Evolutionary conservation across 2,797 vertebrate genomes (phyloP), one percentile per base, ranked within the genome.

Genomic region (Peromyscus nudipes): DNA sequence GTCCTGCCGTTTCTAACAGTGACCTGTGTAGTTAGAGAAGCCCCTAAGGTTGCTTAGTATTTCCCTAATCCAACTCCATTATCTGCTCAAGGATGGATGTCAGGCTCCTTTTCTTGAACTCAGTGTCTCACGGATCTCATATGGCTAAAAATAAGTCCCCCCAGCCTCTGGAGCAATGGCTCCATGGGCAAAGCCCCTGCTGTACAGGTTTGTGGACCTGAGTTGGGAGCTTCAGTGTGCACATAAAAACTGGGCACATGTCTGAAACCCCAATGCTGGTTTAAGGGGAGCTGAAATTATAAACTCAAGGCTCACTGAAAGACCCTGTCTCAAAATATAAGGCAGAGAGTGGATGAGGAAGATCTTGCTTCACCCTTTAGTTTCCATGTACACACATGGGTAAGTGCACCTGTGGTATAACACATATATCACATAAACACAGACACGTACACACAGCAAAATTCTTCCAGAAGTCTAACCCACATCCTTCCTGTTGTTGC

Each of bases 381-480:
- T 55, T 57, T 31, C 85, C 34, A 6, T 29, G n/a, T 13, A 40
- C 16, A 73, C 25, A 73, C 25, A 69, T 16, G 29, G 37, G 52
- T 37, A 73, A 73, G 85, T 31, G 85, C 14, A 7, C 85, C 85
- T 73, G 67, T 37, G 21, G 65, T 37, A 10, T 52, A 69, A 73
- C 52, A 31, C 69, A 60, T 4, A 40, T 0, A 29, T 52, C 2
- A 6, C 69, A 57, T 25, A 71, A 52, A 69, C 85, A 73, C 25
- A 88, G 25, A 29, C 49, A 40, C 21, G 12, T 16, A 37, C 34
- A 55, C 52, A 57, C 25, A 75, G 55, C 37, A 27, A 95, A 85
- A 76, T 89, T 71, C 86, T 96, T 87, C 96, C 94, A 95, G 57
- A 85, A 94, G 80, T 83, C 92, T 84, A 80, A 92, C 87, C 86